phyloP scores from a whole-genome alignment of 1,140 invertebrate species.

The Tetragonula clypearis region DNA sequence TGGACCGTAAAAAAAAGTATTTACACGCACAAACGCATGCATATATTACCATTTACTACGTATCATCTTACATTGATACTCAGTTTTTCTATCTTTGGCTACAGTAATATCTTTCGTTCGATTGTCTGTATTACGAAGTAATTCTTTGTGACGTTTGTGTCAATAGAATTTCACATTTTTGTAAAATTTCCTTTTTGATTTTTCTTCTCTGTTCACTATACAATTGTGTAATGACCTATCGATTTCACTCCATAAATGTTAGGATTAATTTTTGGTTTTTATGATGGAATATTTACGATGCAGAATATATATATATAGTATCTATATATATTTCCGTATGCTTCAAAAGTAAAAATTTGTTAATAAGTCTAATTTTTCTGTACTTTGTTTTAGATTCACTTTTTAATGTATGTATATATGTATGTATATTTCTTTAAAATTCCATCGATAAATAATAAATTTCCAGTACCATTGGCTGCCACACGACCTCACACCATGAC shows the following conservation, averaged over 20 bases:
- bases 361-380: background rate
- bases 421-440: background rate
- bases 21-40: background rate
- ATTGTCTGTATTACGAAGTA: background rate
- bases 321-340: background rate
- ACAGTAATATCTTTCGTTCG: background rate
- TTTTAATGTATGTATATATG: background rate
- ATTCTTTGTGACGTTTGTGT: background rate
- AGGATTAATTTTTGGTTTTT: background rate
- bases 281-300: background rate
- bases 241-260: background rate
- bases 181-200: background rate
- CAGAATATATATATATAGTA: background rate
- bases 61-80: background rate
- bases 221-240: background rate
- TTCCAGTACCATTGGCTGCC: background rate
- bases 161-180: background rate
- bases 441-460: constrained; percentile 1
- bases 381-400: background rate
- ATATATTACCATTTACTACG: background rate
- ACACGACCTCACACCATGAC: background rate
- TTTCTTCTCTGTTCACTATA: background rate
- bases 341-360: background rate
- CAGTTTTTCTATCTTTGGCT: background rate
- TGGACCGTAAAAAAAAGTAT: constrained; percentile 1